A percentile compares a stretch with the other conserved stretches of the same genome.
These are phyloP conservation scores for Trididemnum nubilum DNA, from an alignment of 23 tunicate genomes.

Conservation along the genomic window DNA sequence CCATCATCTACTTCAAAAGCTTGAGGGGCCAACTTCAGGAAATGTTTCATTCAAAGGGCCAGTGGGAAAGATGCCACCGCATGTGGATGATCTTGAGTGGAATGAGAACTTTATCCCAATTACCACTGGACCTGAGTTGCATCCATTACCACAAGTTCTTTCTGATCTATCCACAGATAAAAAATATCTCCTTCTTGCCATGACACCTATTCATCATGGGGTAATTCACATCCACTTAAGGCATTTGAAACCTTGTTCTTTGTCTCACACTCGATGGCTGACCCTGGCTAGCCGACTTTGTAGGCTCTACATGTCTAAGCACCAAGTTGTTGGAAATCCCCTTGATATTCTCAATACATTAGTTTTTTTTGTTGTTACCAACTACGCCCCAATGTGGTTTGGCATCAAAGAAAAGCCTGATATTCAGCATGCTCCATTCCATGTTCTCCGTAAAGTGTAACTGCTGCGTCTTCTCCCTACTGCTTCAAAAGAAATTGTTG, in stretches of 20 bases:
- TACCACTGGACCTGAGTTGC: neutral
- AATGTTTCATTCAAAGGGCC: conserved; percentile 22
- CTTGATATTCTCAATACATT: too few species aligned
- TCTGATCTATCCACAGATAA: conserved; percentile 29
- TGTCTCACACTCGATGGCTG: conserved; percentile 7
- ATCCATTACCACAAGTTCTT: neutral
- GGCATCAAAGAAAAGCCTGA: neutral
- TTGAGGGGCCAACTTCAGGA: conserved; percentile 20
- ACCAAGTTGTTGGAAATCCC: neutral
- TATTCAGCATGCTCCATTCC: conserved; percentile 14
- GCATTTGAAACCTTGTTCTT: conserved; percentile 12
- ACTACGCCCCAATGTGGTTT: too few species aligned
- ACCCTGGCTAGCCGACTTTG: conserved; percentile 5
- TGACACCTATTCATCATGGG: conserved; percentile 11
- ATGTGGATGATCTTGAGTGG: conserved; percentile 19
- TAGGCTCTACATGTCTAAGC: conserved; percentile 2
- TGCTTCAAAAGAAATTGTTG: neutral
- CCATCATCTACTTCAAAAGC: conserved; percentile 13
- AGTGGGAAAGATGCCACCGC: conserved; percentile 10
- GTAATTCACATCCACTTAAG: neutral
- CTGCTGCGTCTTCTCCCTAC: conserved; percentile 9
- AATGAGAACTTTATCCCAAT: conserved; percentile 18
- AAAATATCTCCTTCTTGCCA: conserved; percentile 13
- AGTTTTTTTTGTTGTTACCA: conserved; percentile 5
- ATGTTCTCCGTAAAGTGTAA: conserved; percentile 21